These are phyloP conservation scores for Caenorhabditis imperialis DNA, from an alignment of 2,888 invertebrate species.

Conservation along the genomic window DNA sequence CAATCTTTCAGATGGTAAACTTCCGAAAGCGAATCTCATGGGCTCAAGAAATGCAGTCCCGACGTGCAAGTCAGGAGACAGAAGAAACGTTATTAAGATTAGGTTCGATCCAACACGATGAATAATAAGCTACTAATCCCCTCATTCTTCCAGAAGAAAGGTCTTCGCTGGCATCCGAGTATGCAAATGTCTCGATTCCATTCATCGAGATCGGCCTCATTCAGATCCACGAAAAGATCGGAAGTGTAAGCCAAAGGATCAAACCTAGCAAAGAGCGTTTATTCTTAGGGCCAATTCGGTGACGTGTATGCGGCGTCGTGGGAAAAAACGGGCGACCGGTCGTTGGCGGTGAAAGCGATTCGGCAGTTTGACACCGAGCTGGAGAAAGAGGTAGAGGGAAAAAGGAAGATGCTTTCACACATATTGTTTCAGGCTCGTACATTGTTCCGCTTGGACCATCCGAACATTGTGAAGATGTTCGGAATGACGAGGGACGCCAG, in stretches of 20 bases:
- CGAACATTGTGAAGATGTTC: conserved; percentile 86
- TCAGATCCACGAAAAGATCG: conserved; percentile 71
- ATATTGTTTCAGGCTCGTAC: conserved; percentile 92
- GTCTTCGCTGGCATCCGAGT: conserved; percentile 56
- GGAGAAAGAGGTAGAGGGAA: conserved; percentile 63
- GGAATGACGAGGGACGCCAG: conserved; percentile 58
- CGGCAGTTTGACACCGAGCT: conserved; percentile 35
- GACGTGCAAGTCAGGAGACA: conserved; percentile 51
- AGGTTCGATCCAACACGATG: conserved; percentile 20
- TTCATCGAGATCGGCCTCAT: conserved; percentile 68
- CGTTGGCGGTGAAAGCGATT: conserved; percentile 63
- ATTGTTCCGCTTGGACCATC: conserved; percentile 93
- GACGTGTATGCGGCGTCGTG: conserved; percentile 73
- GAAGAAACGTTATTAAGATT: conserved; percentile 59
- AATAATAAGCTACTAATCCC: neutral
- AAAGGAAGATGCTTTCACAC: no score
- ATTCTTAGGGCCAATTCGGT: conserved; percentile 77
- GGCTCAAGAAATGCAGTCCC: conserved; percentile 17
- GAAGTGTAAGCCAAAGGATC: conserved; percentile 62
- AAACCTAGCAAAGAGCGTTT: no score
- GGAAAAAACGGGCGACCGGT: conserved; percentile 53
- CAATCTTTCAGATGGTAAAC: conserved; percentile 8
- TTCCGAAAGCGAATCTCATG: conserved; percentile 28
- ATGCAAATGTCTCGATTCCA: conserved; percentile 58
- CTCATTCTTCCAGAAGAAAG: conserved; percentile 49